phyloP scores from a whole-genome alignment of 2,113 vertebrate species.

The Peromyscus polionotus region DNA sequence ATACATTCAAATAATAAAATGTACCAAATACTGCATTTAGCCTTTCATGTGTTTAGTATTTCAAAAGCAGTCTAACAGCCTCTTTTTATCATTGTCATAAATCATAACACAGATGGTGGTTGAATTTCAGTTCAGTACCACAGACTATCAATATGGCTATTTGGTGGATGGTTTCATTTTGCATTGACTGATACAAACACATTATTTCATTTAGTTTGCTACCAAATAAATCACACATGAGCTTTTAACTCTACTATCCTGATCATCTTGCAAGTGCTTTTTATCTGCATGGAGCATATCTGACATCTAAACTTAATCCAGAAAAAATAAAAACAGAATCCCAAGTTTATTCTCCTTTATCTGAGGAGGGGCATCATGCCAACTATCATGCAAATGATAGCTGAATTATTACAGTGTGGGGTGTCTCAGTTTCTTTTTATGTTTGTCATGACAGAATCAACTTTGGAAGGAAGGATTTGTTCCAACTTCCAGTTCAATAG shows the following conservation, averaged over 20 bases:
- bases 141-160: constrained; percentile 59
- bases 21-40: constrained; percentile 39
- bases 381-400: not conserved
- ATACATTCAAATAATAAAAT: constrained; percentile 69
- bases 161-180: constrained; percentile 70
- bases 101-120: constrained; percentile 78
- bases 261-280: constrained; percentile 61
- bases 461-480: not conserved
- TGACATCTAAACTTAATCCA: constrained; percentile 64
- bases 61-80: constrained; percentile 51
- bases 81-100: constrained; percentile 68
- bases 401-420: not conserved
- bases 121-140: constrained; percentile 55
- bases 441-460: not conserved
- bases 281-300: constrained; percentile 59
- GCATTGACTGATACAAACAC: constrained; percentile 73
- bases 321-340: constrained; percentile 62
- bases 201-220: constrained; percentile 63
- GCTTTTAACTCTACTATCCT: constrained; percentile 52
- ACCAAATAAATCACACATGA: constrained; percentile 72
- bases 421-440: not conserved
- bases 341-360: constrained; percentile 23
- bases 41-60: constrained; percentile 37
- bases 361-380: not conserved
- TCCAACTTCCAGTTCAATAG: not conserved